Conservation (phyloP, 2,797 vertebrate genomes). For the Enteromius unitaeniatus region DNA sequence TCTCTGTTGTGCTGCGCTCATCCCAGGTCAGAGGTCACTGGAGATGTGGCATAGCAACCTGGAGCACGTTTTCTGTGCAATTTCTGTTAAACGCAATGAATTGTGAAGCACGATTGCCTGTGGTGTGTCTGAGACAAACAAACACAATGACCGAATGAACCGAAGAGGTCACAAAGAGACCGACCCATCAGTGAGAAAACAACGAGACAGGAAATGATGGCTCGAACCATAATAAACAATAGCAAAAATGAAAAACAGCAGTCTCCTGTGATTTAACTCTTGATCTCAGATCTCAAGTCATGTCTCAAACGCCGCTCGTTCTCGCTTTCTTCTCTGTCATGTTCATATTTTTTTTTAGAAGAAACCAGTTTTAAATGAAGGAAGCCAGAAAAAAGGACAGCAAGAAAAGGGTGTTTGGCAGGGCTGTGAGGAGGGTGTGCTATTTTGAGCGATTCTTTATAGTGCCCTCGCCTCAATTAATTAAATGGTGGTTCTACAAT, state of each 20-base stretch:
- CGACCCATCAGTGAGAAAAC: not conserved
- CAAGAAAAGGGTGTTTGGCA: constrained; percentile 45
- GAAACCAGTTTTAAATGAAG: constrained; percentile 34
- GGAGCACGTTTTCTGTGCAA: constrained; percentile 57
- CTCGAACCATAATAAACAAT: not conserved
- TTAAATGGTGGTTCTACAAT: constrained; percentile 63
- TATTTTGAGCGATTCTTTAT: constrained; percentile 67
- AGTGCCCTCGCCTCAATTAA: constrained; percentile 59
- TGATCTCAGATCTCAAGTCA: too few relatives aligned
- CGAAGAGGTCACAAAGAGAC: constrained; percentile 64
- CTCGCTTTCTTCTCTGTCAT: constrained; percentile 47
- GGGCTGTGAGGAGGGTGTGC: constrained; percentile 47
- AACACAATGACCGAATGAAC: constrained; percentile 71
- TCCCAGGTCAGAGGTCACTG: constrained; percentile 53
- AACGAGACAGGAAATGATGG: not conserved
- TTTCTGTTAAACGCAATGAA: constrained; percentile 71
- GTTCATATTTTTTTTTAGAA: constrained; percentile 48
- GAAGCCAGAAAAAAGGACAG: constrained; percentile 10
- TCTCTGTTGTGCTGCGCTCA: constrained; percentile 63
- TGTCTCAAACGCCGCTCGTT: not conserved
- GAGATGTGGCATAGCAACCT: constrained; percentile 55
- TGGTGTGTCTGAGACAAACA: constrained; percentile 14
- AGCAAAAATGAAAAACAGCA: not conserved
- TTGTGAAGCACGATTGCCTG: constrained; percentile 65
- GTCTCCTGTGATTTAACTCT: too few relatives aligned